Conservation (phyloP, 2,113 vertebrate species). For the Pluvialis apricaria region DNA sequence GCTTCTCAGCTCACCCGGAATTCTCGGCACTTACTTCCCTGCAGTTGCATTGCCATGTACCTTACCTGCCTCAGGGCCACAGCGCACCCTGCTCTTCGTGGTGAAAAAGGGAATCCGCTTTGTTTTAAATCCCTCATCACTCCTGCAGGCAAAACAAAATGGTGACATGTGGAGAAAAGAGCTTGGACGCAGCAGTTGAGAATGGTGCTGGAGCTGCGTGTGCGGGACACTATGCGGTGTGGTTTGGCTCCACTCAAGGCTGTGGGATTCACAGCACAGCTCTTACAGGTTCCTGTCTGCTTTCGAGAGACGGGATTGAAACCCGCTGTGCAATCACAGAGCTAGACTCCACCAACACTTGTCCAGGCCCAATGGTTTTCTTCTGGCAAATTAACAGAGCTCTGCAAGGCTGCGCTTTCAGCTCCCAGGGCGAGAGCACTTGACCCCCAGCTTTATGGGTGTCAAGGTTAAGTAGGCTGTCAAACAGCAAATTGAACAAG, state of each 20-base stretch:
- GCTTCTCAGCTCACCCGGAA: background rate
- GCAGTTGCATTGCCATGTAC: fast-evolving
- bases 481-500: conserved; percentile 12
- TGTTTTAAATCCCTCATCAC: conserved; percentile 80
- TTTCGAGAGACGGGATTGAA: background rate
- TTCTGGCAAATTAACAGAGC: background rate
- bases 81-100: conserved; percentile 79
- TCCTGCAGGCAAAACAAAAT: conserved; percentile 69
- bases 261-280: background rate
- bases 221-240: fast-evolving
- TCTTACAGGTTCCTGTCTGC: background rate
- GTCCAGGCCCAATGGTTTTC: background rate
- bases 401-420: background rate
- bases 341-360: background rate
- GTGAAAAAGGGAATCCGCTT: conserved; percentile 85
- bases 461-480: conserved; percentile 28
- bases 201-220: background rate
- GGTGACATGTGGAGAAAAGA: background rate
- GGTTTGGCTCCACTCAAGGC: background rate
- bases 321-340: background rate
- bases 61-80: conserved; percentile 86
- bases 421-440: background rate
- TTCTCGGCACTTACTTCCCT: background rate
- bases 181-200: background rate
- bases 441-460: conserved; percentile 13